Conservation (phyloP, 2,888 invertebrate genomes). For the Drosophila nr. perissopoda region DNA sequence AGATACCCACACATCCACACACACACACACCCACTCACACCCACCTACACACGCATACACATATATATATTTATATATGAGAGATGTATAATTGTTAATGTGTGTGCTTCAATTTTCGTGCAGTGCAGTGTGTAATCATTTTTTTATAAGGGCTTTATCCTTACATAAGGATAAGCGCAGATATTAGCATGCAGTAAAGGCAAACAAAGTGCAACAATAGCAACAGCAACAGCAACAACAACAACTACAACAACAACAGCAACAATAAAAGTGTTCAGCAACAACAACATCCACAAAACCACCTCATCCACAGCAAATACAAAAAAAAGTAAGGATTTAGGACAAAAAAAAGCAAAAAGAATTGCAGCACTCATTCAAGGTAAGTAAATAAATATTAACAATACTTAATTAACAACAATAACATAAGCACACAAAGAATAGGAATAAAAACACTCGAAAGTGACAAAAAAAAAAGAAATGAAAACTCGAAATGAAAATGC, state of each 20-base stretch:
- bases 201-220: slow-evolving; percentile 51
- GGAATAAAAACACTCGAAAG: slow-evolving; percentile 35
- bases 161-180: slow-evolving; percentile 51
- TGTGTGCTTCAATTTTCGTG: slow-evolving; percentile 32
- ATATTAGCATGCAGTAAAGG: slow-evolving; percentile 37
- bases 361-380: slow-evolving; percentile 39
- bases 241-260: slow-evolving; percentile 41
- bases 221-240: slow-evolving; percentile 43
- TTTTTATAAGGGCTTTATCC: slow-evolving; percentile 54
- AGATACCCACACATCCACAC: not conserved
- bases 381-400: slow-evolving; percentile 25
- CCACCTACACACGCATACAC: not conserved
- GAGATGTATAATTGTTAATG: slow-evolving; percentile 10
- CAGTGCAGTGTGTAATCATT: slow-evolving; percentile 50
- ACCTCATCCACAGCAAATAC: slow-evolving; percentile 17
- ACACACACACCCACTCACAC: not conserved
- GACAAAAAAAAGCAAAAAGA: slow-evolving; percentile 18
- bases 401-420: slow-evolving; percentile 21
- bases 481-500: slow-evolving; percentile 17
- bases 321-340: slow-evolving; percentile 25
- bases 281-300: slow-evolving; percentile 33
- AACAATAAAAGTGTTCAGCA: slow-evolving; percentile 59
- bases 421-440: not conserved
- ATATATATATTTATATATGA: not conserved
- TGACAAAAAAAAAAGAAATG: slow-evolving; percentile 33